Conservation (phyloP, 2,113 vertebrate species). For the Struthidea cinerea region DNA sequence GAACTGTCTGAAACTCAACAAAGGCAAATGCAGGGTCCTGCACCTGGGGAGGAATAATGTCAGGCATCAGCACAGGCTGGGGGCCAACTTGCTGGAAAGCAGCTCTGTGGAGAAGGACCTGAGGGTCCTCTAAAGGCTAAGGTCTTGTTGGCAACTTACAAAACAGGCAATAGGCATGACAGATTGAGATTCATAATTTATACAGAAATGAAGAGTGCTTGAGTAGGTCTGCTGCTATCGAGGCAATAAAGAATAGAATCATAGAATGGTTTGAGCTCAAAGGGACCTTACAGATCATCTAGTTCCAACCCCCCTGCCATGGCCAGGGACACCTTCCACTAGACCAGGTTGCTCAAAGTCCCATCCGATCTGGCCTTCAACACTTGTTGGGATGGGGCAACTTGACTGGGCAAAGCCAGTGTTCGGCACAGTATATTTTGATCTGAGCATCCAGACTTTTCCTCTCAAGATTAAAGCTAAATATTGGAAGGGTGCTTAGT, state of each 20-base stretch:
- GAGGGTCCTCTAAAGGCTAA: background rate
- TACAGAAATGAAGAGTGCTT: background rate
- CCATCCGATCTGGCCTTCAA: background rate
- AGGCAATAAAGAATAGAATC: background rate
- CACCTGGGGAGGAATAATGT: background rate
- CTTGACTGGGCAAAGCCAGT: background rate
- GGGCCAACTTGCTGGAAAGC: fast-evolving
- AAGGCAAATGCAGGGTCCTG: background rate
- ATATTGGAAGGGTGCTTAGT: background rate
- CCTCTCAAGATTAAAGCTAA: background rate
- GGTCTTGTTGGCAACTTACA: background rate
- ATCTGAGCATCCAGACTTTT: background rate
- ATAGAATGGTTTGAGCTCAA: background rate
- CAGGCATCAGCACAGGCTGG: background rate
- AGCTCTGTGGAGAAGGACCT: background rate
- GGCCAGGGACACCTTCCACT: background rate
- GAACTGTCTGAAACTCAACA: background rate
- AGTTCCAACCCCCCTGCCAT: background rate
- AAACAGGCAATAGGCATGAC: background rate
- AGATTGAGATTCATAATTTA: background rate
- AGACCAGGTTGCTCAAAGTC: background rate
- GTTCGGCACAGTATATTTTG: background rate
- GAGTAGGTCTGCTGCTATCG: background rate
- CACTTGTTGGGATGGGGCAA: background rate
- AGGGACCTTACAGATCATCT: background rate